These are phyloP conservation scores for Pygoscelis antarcticus DNA, from an alignment of 2,113 vertebrate genomes.

Conservation along the genomic window DNA sequence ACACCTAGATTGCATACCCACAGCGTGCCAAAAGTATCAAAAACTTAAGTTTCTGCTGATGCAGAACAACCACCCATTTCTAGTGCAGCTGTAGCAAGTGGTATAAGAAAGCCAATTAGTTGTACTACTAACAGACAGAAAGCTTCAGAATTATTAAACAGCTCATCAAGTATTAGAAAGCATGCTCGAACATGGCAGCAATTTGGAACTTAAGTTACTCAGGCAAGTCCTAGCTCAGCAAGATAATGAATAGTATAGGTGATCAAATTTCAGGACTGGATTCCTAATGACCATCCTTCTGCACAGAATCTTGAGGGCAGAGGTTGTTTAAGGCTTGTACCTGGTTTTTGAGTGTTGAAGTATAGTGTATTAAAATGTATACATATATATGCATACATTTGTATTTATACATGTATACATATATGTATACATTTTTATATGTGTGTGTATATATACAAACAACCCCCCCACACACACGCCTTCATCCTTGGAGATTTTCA, in stretches of 20 bases:
- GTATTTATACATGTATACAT: not conserved
- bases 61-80: not conserved
- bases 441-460: too few relatives aligned
- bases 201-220: not conserved
- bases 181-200: not conserved
- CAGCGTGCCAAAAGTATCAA: not conserved
- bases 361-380: not conserved
- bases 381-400: not conserved
- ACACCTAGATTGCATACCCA: not conserved
- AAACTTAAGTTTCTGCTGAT: not conserved
- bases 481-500: not conserved
- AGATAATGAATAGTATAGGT: not conserved
- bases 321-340: not conserved
- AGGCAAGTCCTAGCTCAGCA: not conserved
- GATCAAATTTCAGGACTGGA: not conserved
- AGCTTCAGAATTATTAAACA: not conserved
- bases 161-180: not conserved
- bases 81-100: not conserved
- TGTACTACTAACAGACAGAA: not conserved
- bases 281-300: not conserved
- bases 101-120: not conserved
- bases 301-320: not conserved
- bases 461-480: not conserved
- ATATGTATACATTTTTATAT: not conserved
- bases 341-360: not conserved